These are phyloP conservation scores for Clarias platycephalus DNA, from an alignment of 2,797 vertebrate species.

Conservation along the genomic window DNA sequence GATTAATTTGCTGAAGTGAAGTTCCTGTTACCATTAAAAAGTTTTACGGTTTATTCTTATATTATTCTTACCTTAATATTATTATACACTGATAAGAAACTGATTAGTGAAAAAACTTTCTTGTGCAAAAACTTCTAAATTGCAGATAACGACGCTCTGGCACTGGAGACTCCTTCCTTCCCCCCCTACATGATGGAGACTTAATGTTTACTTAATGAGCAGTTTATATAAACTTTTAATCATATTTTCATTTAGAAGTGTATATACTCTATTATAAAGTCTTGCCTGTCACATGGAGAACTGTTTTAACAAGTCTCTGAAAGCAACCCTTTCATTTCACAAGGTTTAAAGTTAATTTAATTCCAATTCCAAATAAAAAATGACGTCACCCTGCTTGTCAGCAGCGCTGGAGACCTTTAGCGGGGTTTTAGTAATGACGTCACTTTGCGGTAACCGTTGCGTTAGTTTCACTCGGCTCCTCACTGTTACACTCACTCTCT, in stretches of 20 bases:
- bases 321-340: not conserved
- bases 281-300: not conserved
- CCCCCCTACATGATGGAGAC: not conserved
- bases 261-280: not conserved
- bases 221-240: not conserved
- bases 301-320: not conserved
- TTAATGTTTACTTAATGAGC: not conserved
- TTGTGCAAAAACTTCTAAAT: not conserved
- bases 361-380: no score
- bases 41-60: not conserved
- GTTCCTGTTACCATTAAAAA: not conserved
- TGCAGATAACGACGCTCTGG: not conserved
- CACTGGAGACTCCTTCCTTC: slow-evolving; percentile 12
- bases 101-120: not conserved
- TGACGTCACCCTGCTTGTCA: not conserved
- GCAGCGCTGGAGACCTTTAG: no score
- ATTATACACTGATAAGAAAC: not conserved
- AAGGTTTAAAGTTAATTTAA: not conserved
- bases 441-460: no score
- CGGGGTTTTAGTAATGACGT: no score
- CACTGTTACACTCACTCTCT: not conserved
- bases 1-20: not conserved
- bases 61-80: no score
- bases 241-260: not conserved
- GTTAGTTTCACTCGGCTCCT: not conserved